Evolutionary conservation across 2,888 invertebrate species (phyloP), one percentile per base, ranked within the genome.

Genomic region (Silvanus unidentatus): DNA sequence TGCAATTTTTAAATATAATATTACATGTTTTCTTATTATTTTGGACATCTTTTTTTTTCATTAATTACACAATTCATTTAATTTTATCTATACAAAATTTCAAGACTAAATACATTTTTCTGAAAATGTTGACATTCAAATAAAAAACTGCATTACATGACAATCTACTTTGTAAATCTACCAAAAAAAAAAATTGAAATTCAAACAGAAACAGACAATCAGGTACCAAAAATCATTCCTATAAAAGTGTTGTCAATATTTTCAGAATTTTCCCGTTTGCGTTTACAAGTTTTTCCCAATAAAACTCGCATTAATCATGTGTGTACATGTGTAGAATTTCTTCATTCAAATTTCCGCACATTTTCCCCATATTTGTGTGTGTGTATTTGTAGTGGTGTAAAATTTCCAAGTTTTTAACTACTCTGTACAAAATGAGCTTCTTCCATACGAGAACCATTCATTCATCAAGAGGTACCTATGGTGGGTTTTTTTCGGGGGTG

Each of bases 61-160:
- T 65, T 9, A 35, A 63, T 67, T 65, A 64, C 65, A 68, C 65
- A 68, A 63, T 66, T 66, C 65, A 63, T 59, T 61, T 57, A 57
- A 62, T 62, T 57, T 65, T 66, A 60, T 65, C 67, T 69, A 69
- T 69, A 70, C 70, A 70, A 70, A 70, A 70, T 69, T 70, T 68
- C 66, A 11, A 39, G 22, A 27, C 39, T 15, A 39, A 27, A n/a
- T 32, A 12, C 39, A 22, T 39, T 16, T 37, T 6, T n/a, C 12
- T 39, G 9, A 39, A 39, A 39, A 9, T 16, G 29, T 27, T 11
- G 30, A 13, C 13, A 32, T 28, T 9, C 28, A 28, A 28, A 28
- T 32, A 22, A 22, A 22, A 22, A 22, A 5, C 22, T 22, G 22
- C 8, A 22, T 5, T 22, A n/a, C 22, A 5, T 16, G 39, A 22